A percentile compares a stretch with the other conserved stretches of the same genome.
These are phyloP conservation scores for Cephalopterus ornatus DNA, from an alignment of 2,113 vertebrate genomes.

Conservation along the genomic window DNA sequence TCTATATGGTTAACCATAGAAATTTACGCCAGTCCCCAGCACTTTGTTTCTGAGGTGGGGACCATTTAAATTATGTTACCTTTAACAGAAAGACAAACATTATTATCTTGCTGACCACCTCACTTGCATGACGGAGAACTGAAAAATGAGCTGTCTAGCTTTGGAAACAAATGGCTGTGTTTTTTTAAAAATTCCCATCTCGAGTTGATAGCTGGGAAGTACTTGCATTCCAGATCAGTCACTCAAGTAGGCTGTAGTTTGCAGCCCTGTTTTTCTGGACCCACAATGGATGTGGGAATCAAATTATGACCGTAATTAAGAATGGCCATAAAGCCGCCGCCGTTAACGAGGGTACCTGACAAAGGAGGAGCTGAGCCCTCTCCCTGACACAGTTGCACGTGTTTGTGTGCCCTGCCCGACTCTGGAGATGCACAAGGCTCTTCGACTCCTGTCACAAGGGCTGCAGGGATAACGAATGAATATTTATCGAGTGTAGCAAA, in stretches of 20 bases:
- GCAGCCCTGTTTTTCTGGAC: background rate
- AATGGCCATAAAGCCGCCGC: background rate
- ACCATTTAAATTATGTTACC: background rate
- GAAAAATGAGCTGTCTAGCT: background rate
- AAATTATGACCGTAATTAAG: background rate
- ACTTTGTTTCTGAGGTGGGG: background rate
- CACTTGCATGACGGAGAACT: background rate
- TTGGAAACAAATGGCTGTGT: background rate
- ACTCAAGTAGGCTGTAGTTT: background rate
- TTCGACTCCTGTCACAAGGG: background rate
- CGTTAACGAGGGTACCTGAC: background rate
- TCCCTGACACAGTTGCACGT: background rate
- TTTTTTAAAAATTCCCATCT: background rate
- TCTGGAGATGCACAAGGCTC: background rate
- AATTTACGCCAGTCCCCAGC: background rate
- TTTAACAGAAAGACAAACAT: background rate
- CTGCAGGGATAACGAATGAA: background rate
- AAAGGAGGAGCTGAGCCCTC: background rate
- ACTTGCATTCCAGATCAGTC: background rate
- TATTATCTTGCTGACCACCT: background rate
- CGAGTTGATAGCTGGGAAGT: background rate
- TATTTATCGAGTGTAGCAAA: conserved; percentile 49
- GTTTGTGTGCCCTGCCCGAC: background rate
- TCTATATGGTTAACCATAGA: background rate
- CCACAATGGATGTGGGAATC: background rate